Base-by-base conservation (phyloP, 1,140 invertebrate genomes). In the Trichonephila clavipes region DNA sequence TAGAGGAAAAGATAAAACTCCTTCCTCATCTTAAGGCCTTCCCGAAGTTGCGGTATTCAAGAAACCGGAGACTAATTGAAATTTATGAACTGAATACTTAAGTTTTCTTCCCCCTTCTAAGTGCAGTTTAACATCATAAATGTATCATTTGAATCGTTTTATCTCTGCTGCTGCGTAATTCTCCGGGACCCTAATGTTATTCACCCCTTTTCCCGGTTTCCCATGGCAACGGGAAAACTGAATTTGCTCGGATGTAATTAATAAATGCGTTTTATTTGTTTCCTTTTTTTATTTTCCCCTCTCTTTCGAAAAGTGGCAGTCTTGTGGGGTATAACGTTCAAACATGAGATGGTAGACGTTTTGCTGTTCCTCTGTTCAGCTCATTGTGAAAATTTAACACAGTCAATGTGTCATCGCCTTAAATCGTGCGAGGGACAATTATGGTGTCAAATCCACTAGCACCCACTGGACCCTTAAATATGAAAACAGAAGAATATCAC, bases 81-180 rank as follows among this genome's bases (percentile, higher is more conserved):
- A 89, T 89, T 69, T 89, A 89, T 89, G 87, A 58, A 69, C 87
- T 66, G 62, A 51, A 69, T 72, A 24, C 66, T 28, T 62, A 69
- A 59, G 62, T 89, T 89, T 89, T 64, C 69, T 69, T 62, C 62
- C 24, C 62, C 40, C 87, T 89, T 10, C 87, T 18, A 89, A 89
- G 87, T 89, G 66, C 64, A 89, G 64, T 89, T 72, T 89, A 89
- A 89, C 66, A 64, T 69, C 87, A 24, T 69, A 89, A 89, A 89
- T 89, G 87, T 89, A 89, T 89, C 87, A 89, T 89, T 89, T 89
- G 21, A 44, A 28, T 12, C 85, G 61, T 61, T 64, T 87, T 87
- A 62, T 61, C 61, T 62, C 72, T 28, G 24, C 34, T 72, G 10
- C 21, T 24, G 7, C 64, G 21, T 12, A 66, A 21, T 24, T n/a